Conservation (phyloP, 2,797 vertebrate genomes). For the Gymnocypris eckloni region DNA sequence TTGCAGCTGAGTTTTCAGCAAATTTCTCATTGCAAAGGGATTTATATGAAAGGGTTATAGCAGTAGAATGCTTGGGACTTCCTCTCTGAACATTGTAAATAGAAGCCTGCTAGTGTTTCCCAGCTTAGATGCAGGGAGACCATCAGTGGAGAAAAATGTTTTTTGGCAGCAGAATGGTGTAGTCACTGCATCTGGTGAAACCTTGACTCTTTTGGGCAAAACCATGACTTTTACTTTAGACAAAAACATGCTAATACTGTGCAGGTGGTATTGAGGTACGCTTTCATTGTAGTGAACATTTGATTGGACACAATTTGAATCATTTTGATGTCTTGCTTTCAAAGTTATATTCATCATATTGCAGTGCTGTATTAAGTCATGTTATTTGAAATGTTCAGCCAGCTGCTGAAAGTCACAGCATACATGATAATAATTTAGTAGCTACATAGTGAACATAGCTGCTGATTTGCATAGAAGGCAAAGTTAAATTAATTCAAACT, state of each 20-base stretch:
- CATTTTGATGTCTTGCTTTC: not conserved
- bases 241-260: not conserved
- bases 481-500: not conserved
- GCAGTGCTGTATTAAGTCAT: not conserved
- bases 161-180: not conserved
- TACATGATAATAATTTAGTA: not conserved
- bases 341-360: not conserved
- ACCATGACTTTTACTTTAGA: not conserved
- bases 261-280: not conserved
- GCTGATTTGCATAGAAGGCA: not conserved
- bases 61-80: not conserved
- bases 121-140: slow-evolving; percentile 7
- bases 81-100: not conserved
- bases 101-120: slow-evolving; percentile 11
- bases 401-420: not conserved
- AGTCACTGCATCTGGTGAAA: not conserved
- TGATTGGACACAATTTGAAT: not conserved
- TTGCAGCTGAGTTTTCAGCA: not conserved
- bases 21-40: not conserved
- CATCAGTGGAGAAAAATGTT: not conserved
- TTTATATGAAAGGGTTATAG: not conserved
- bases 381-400: not conserved
- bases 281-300: not conserved
- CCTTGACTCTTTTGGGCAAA: not conserved
- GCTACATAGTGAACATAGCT: not conserved